Evolutionary conservation across 2,113 vertebrate genomes (phyloP).

Genomic region (Monopterus albus): DNA sequence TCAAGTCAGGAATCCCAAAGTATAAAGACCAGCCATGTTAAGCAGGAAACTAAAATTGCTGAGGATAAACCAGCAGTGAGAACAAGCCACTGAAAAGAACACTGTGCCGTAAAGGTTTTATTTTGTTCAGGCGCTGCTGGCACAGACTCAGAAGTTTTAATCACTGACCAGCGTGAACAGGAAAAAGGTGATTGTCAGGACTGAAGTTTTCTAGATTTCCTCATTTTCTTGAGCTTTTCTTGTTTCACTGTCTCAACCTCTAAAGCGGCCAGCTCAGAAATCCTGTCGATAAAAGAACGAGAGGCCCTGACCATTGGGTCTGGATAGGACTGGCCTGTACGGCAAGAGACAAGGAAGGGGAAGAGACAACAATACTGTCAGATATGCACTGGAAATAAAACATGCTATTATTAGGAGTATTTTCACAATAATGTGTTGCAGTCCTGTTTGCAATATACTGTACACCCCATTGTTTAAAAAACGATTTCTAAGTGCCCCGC

Average conservation of each 20-base stretch:
- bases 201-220: constrained; percentile 65
- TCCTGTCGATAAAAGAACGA: constrained; percentile 72
- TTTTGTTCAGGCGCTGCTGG: constrained; percentile 53
- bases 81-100: constrained; percentile 62
- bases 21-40: constrained; percentile 60
- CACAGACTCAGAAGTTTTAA: constrained; percentile 59
- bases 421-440: not conserved
- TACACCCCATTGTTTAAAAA: too few relatives aligned
- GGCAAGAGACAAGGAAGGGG: not conserved
- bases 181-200: constrained; percentile 67
- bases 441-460: too few relatives aligned
- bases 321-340: constrained; percentile 67
- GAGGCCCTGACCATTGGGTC: constrained; percentile 77
- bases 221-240: constrained; percentile 77
- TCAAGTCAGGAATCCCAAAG: constrained; percentile 65
- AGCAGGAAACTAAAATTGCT: constrained; percentile 50
- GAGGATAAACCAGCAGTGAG: constrained; percentile 67
- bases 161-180: constrained; percentile 45
- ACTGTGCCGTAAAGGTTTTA: constrained; percentile 33
- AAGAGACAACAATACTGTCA: too few relatives aligned
- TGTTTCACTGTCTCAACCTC: constrained; percentile 75
- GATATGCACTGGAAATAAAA: too few relatives aligned
- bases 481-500: too few relatives aligned
- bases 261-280: constrained; percentile 78
- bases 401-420: too few relatives aligned